These are phyloP conservation scores for Balearica regulorum DNA, from an alignment of 2,797 vertebrate species.

Conservation along the genomic window DNA sequence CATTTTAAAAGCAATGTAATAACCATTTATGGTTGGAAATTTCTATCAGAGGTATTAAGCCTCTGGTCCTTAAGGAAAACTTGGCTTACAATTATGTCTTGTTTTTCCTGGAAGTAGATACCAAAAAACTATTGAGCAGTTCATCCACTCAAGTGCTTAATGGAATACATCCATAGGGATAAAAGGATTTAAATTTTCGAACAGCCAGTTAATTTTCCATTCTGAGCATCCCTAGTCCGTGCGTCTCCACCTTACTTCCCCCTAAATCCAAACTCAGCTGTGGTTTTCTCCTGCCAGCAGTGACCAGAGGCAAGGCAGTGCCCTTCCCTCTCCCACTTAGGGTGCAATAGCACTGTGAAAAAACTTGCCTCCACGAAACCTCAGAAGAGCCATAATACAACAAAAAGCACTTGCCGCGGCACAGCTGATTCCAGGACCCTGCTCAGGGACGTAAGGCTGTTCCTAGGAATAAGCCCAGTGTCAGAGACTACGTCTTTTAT, in stretches of 20 bases:
- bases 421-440: neutral
- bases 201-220: neutral
- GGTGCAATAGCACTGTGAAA: neutral
- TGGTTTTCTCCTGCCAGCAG: neutral
- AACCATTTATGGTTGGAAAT: neutral
- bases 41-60: neutral
- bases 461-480: neutral
- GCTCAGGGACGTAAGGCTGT: neutral
- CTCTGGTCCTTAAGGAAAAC: neutral
- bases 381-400: neutral
- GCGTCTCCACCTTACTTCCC: neutral
- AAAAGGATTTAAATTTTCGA: neutral
- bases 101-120: slow-evolving; percentile 1
- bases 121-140: neutral
- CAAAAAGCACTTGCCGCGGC: neutral
- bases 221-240: neutral
- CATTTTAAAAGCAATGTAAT: neutral
- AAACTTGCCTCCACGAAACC: neutral
- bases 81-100: neutral
- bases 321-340: neutral
- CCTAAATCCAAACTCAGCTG: neutral
- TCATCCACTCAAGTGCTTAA: neutral
- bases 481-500: neutral
- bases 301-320: neutral
- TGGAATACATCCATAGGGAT: neutral